A percentile compares a stretch with the other conserved stretches of the same genome.
Evolutionary conservation across 2,113 vertebrate genomes (phyloP).

Genomic region (Oceanodroma tethys): DNA sequence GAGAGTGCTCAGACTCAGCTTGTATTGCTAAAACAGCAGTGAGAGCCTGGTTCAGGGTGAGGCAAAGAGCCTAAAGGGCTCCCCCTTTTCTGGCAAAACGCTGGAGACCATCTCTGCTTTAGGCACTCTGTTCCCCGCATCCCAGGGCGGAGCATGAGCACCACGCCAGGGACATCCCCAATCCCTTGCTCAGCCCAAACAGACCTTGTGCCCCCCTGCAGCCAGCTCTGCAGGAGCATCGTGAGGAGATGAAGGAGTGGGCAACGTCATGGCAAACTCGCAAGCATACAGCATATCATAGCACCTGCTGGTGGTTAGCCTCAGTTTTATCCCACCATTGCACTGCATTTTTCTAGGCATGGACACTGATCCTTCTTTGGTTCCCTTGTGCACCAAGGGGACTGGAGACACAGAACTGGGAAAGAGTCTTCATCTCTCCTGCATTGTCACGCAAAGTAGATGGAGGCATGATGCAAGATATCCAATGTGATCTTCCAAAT

Average conservation of each 20-base stretch:
- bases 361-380: neutral
- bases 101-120: neutral
- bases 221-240: neutral
- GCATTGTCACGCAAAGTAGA: neutral
- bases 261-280: neutral
- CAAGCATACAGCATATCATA: fast-evolving
- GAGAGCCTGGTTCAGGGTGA: neutral
- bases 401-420: neutral
- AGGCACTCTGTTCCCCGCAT: neutral
- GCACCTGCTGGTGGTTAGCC: neutral
- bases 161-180: fast-evolving
- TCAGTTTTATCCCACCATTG: neutral
- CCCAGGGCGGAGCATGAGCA: neutral
- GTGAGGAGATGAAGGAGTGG: neutral
- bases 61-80: neutral
- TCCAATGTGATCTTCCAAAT: neutral
- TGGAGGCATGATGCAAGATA: neutral
- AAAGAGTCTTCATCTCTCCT: neutral
- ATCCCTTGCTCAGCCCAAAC: neutral
- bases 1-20: neutral
- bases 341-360: neutral
- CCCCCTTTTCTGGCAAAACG: neutral
- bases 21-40: neutral
- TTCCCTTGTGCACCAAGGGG: neutral
- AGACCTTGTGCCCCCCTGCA: fast-evolving